Percentiles rank a stretch among this genome's conserved stretches.
phyloP scores from a whole-genome alignment of 2,113 vertebrate genomes.

The Chionodraco myersi region DNA sequence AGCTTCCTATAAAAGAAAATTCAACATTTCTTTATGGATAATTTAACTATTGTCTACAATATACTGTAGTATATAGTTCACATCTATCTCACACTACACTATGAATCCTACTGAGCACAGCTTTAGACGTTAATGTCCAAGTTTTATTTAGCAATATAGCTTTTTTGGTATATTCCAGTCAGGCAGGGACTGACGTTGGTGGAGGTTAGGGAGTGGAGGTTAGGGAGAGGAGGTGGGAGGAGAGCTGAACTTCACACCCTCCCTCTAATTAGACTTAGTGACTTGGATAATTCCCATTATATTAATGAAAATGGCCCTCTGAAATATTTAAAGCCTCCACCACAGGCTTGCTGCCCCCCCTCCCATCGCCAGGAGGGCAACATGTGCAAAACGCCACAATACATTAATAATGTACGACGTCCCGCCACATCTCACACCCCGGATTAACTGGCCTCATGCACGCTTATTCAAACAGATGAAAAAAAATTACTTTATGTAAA shows the following conservation, averaged over 20 bases:
- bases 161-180: slow-evolving; percentile 20
- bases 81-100: too few species aligned
- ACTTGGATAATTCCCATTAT: slow-evolving; percentile 80
- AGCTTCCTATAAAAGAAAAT: too few species aligned
- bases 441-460: slow-evolving; percentile 17
- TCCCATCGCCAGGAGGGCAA: slow-evolving; percentile 49
- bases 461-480: not conserved
- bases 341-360: slow-evolving; percentile 7
- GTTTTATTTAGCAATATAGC: not conserved
- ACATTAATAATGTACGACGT: slow-evolving; percentile 77
- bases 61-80: too few species aligned
- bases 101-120: not conserved
- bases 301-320: slow-evolving; percentile 74
- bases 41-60: too few species aligned
- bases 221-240: not conserved
- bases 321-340: slow-evolving; percentile 77
- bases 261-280: slow-evolving; percentile 76
- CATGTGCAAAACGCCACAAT: slow-evolving; percentile 76
- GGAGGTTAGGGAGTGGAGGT: not conserved
- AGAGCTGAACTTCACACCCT: slow-evolving; percentile 69
- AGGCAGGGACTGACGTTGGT: slow-evolving; percentile 22
- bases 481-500: not conserved
- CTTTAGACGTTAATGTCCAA: not conserved
- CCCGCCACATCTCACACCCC: slow-evolving; percentile 54
- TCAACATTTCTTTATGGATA: too few species aligned